phyloP scores from a whole-genome alignment of 2,113 vertebrate genomes.

The Dicerorhinus sumatrensis region DNA sequence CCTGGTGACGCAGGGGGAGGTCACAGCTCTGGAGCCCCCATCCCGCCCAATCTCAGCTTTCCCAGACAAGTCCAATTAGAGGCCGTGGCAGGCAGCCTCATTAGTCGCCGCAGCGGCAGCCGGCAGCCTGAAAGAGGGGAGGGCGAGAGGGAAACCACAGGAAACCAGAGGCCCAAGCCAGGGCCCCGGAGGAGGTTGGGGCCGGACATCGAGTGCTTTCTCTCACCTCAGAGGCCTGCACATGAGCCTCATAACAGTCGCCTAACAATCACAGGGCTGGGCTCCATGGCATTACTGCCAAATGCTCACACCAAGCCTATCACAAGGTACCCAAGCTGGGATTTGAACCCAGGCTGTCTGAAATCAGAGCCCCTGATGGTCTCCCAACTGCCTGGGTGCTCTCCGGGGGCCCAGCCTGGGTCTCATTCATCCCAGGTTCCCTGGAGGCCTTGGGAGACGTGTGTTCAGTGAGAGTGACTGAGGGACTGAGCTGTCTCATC shows the following conservation, averaged over 20 bases:
- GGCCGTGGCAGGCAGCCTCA: constrained; percentile 61
- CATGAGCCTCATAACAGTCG: background rate
- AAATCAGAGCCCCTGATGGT: background rate
- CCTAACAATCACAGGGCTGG: background rate
- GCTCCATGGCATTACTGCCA: background rate
- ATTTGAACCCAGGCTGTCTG: background rate
- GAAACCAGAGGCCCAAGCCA: constrained; percentile 43
- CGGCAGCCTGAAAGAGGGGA: background rate
- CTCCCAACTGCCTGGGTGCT: background rate
- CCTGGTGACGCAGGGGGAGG: background rate
- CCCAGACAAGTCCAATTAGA: constrained; percentile 77
- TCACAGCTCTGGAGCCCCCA: background rate
- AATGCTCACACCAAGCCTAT: background rate
- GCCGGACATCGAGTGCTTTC: background rate
- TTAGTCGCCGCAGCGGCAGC: constrained; percentile 11
- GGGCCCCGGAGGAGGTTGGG: constrained; percentile 14
- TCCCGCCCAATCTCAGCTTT: constrained; percentile 35
- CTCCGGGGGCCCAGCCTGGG: constrained; percentile 26
- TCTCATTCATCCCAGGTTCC: background rate
- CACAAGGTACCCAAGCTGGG: rapidly evolving
- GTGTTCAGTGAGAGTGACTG: background rate
- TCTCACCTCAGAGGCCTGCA: background rate
- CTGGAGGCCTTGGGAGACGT: background rate
- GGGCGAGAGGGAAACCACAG: background rate
- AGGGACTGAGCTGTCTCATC: background rate